phyloP scores from a whole-genome alignment of 2,113 vertebrate species.

The Hippocampus comes region DNA sequence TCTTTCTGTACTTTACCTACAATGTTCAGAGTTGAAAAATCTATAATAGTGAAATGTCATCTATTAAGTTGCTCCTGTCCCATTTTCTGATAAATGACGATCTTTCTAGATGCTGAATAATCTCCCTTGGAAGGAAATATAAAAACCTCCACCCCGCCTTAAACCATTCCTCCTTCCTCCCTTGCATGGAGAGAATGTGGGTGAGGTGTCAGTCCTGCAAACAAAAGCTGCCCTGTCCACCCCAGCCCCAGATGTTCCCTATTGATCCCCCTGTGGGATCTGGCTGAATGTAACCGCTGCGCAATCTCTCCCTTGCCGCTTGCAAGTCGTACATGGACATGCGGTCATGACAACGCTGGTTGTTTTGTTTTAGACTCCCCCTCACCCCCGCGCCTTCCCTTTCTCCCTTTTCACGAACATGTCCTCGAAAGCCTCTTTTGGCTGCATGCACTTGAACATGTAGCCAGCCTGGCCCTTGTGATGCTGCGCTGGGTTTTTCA shows the following conservation, averaged over 20 bases:
- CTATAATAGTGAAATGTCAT: background rate
- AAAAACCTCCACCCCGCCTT: conserved; percentile 47
- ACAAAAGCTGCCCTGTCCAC: conserved; percentile 66
- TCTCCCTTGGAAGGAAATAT: conserved; percentile 25
- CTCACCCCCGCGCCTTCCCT: background rate
- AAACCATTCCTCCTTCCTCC: conserved; percentile 16
- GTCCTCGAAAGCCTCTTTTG: conserved; percentile 48
- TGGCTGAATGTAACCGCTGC: conserved; percentile 66
- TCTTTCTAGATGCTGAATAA: background rate
- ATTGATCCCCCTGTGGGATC: conserved; percentile 67
- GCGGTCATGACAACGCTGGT: background rate
- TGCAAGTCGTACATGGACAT: conserved; percentile 24
- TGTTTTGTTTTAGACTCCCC: conserved; percentile 19
- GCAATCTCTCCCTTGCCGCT: conserved; percentile 36
- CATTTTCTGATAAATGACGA: background rate
- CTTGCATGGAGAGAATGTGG: conserved; percentile 50
- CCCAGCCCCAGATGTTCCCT: conserved; percentile 71
- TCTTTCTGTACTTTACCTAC: too few relatives aligned
- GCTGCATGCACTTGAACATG: conserved; percentile 71
- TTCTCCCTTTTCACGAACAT: conserved; percentile 22
- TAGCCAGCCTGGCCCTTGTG: conserved; percentile 59
- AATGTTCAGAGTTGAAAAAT: background rate
- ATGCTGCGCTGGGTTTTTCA: conserved; percentile 65
- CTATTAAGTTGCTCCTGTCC: background rate
- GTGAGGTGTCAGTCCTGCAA: conserved; percentile 63